These are phyloP conservation scores for Terrapene triunguis DNA, from an alignment of 2,113 vertebrate genomes.

Conservation along the genomic window DNA sequence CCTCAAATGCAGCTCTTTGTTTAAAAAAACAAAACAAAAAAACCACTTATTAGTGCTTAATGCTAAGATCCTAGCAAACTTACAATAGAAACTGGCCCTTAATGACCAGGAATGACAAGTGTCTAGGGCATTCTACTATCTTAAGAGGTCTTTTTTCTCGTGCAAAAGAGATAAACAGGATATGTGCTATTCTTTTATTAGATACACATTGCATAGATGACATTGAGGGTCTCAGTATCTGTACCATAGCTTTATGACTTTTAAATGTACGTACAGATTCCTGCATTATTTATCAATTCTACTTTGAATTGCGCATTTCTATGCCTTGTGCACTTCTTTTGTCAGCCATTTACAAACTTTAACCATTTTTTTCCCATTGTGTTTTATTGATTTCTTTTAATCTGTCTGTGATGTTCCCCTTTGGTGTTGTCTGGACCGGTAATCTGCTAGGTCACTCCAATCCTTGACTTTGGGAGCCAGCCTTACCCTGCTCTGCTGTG, in stretches of 20 bases:
- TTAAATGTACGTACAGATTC: background rate
- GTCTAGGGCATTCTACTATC: background rate
- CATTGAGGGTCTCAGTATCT: background rate
- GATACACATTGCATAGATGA: background rate
- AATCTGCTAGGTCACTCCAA: too few species aligned
- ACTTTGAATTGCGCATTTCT: background rate
- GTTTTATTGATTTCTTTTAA: constrained; percentile 35
- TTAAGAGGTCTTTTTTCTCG: background rate
- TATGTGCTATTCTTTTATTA: background rate
- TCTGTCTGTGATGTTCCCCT: background rate
- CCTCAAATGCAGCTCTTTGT: background rate
- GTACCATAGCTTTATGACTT: background rate
- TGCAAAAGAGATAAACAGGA: background rate
- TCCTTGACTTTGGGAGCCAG: too few species aligned
- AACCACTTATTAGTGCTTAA: background rate
- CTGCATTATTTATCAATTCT: background rate
- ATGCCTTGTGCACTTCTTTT: background rate
- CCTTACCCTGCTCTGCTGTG: too few species aligned
- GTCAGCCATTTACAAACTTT: constrained; percentile 26
- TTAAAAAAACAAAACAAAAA: background rate
- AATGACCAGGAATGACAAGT: background rate
- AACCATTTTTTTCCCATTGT: background rate
- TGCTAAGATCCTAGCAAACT: background rate
- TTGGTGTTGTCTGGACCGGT: too few species aligned
- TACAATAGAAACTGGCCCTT: background rate